Evolutionary conservation across 2,888 invertebrate species (phyloP).

Genomic region (Synanthedon myopaeformis): DNA sequence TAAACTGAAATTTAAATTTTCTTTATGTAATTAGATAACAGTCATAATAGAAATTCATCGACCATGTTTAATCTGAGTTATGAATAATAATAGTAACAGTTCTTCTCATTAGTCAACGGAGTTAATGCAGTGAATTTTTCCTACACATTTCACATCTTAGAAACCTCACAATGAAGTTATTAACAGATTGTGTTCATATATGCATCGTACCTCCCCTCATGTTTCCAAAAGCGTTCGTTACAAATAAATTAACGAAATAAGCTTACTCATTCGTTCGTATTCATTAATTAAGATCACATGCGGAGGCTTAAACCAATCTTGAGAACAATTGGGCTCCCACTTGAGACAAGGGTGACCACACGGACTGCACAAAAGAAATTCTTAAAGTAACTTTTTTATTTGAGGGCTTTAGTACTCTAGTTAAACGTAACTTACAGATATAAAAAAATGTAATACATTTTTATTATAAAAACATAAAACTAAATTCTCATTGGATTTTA

Average conservation of each 20-base stretch:
- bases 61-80: too few relatives aligned
- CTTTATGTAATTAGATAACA: too few relatives aligned
- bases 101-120: too few relatives aligned
- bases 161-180: conserved; percentile 7
- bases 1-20: too few relatives aligned
- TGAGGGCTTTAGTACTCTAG: too few relatives aligned
- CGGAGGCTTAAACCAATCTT: conserved; percentile 65
- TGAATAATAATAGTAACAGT: too few relatives aligned
- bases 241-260: conserved; percentile 46
- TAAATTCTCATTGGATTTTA: too few relatives aligned
- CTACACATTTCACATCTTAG: not conserved
- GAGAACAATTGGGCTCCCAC: conserved; percentile 63
- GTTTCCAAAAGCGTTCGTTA: conserved; percentile 12
- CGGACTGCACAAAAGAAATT: not conserved
- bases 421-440: too few relatives aligned
- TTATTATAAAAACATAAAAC: too few relatives aligned
- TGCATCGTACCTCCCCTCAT: conserved; percentile 1
- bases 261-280: conserved; percentile 65
- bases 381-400: not conserved
- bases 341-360: conserved; percentile 22
- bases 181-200: conserved; percentile 7
- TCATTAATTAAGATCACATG: conserved; percentile 70
- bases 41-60: too few relatives aligned
- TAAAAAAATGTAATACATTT: too few relatives aligned
- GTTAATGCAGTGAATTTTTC: not conserved